phyloP scores from a whole-genome alignment of 1,140 invertebrate species.

The Holotrichia oblita region DNA sequence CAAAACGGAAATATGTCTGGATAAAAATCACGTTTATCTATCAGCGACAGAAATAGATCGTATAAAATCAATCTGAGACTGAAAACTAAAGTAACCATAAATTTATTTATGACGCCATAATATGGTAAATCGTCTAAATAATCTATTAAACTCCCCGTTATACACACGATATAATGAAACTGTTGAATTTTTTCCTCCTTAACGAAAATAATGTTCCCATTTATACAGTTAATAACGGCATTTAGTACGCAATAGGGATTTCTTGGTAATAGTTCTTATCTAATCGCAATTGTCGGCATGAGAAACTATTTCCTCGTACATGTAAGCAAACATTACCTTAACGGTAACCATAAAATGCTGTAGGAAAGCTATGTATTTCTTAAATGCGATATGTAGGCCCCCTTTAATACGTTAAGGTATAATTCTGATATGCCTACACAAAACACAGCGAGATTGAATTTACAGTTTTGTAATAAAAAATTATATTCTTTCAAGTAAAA shows the following conservation, averaged over 20 bases:
- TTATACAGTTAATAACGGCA: not conserved
- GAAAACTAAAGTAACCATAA: not conserved
- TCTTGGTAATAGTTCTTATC: constrained; percentile 5
- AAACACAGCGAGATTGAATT: too few species aligned
- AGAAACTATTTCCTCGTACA: not conserved
- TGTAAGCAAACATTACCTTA: not conserved
- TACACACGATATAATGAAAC: not conserved
- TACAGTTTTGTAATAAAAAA: too few species aligned
- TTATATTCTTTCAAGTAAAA: too few species aligned
- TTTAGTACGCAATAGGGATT: not conserved
- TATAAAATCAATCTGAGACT: not conserved
- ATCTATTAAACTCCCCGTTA: not conserved
- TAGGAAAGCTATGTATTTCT: not conserved
- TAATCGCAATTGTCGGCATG: not conserved
- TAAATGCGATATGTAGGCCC: too few species aligned
- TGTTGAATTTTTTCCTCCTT: not conserved
- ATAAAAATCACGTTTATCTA: too few species aligned
- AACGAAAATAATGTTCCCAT: not conserved
- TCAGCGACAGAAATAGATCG: not conserved
- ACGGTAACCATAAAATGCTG: not conserved
- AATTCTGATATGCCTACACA: too few species aligned
- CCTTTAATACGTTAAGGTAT: too few species aligned
- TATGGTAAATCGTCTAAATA: not conserved
- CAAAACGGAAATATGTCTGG: too few species aligned
- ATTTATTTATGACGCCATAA: not conserved